Conservation (phyloP, 1,140 invertebrate genomes). For the Ptiloglossa arizonensis region DNA sequence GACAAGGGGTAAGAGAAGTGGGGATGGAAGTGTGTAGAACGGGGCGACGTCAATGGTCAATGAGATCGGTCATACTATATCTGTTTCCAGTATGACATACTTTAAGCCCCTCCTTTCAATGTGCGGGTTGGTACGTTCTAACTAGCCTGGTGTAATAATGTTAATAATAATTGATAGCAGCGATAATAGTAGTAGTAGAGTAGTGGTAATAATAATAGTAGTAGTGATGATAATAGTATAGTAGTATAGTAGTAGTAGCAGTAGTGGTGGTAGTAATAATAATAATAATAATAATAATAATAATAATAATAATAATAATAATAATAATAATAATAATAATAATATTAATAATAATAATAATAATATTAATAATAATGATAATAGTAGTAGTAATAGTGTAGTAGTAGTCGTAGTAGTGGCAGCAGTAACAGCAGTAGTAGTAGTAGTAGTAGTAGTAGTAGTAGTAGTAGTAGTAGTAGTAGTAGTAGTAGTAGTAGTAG, state of each 20-base stretch:
- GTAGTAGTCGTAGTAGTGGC: too few relatives aligned
- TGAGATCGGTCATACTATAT: slow-evolving; percentile 79
- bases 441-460: slow-evolving; percentile 62
- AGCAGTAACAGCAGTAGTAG: slow-evolving; percentile 64
- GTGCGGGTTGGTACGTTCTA: slow-evolving; percentile 72
- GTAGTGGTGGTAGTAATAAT: slow-evolving; percentile 62
- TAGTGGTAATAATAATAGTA: slow-evolving; percentile 72
- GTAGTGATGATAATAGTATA: slow-evolving; percentile 69
- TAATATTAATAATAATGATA: slow-evolving; percentile 35
- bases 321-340: slow-evolving; percentile 62
- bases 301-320: slow-evolving; percentile 63
- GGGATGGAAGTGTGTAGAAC: slow-evolving; percentile 70
- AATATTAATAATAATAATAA: slow-evolving; percentile 49
- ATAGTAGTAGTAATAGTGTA: too few relatives aligned
- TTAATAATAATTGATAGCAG: slow-evolving; percentile 75
- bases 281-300: slow-evolving; percentile 65
- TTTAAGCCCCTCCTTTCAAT: slow-evolving; percentile 64
- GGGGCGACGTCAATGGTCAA: slow-evolving; percentile 77
- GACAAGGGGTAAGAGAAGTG: slow-evolving; percentile 56
- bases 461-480: slow-evolving; percentile 54
- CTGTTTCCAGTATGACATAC: slow-evolving; percentile 64
- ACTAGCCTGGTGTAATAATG: slow-evolving; percentile 71
- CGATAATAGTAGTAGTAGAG: slow-evolving; percentile 71
- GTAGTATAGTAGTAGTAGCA: slow-evolving; percentile 66
- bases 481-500: slow-evolving; percentile 52